Base-by-base conservation (phyloP, 2,113 vertebrate species). In the Melanerpes formicivorus region DNA sequence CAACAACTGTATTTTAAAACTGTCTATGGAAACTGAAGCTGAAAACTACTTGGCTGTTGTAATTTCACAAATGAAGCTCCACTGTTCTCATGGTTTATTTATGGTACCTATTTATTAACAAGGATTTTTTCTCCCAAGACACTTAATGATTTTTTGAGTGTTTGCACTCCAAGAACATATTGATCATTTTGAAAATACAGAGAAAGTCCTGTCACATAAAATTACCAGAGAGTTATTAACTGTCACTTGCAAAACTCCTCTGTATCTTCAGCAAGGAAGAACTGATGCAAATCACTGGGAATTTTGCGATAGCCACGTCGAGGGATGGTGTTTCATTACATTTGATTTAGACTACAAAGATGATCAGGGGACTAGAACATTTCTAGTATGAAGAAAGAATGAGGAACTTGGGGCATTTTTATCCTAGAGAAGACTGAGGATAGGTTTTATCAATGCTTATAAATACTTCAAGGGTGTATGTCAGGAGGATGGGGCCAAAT, bases 51-150 rank as follows among this genome's bases (percentile, higher is more conserved):
- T 79, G 19, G 19, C 58, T 78, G 4, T 37, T 88, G 1, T 37
- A 92, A 64, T 54, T 94, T 70, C 65, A 75, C 8, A 62, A 37
- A 9, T 48, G 32, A 73, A 88, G 42, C 29, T 92, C 63, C 81
- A n/a, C 32, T 54, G 12, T 84, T 87, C 48, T 74, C 13, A 29
- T 50, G 7, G 85, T 83, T 83, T 83, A 9, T 80, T 90, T 88
- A 10, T 76, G 54, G 66, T 79, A 79, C 26, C 48, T 84, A 40
- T 84, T 90, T 84, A 84, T 73, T 87, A 92, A 34, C 40, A 93
- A 89, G 40, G 55, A 62, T 55, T 79, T 54, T 83, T 83, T 91
- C 58, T 88, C 64, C 50, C 37, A 69, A 92, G 83, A 88, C 82
- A 85, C 4, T 3, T 79, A 72, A 88, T 58, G 59, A 86, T 83